Conservation (phyloP, 2,113 vertebrate species). For the Hippocampus guttulatus region DNA sequence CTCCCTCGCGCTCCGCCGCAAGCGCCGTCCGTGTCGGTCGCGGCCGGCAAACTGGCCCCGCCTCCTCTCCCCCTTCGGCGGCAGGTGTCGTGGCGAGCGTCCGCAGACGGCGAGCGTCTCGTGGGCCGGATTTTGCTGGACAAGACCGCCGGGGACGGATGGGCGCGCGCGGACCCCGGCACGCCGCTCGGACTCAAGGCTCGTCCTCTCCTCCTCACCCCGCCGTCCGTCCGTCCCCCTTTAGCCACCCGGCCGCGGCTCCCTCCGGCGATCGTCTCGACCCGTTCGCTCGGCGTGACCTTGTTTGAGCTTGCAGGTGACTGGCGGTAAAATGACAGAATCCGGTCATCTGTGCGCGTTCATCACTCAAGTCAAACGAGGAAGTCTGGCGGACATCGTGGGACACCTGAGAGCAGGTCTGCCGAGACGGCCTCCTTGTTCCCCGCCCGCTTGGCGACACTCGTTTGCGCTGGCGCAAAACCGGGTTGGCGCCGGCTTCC, state of each 20-base stretch:
- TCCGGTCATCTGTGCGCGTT: constrained; percentile 95
- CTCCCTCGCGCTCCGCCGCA: constrained; percentile 61
- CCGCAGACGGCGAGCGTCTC: constrained; percentile 92
- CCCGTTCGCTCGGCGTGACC: neutral
- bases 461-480: too few species aligned
- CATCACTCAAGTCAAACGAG: constrained; percentile 98
- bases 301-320: constrained; percentile 75
- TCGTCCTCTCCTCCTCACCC: neutral
- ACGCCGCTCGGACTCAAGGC: constrained; percentile 93
- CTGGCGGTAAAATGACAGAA: constrained; percentile 96
- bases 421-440: too few species aligned
- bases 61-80: constrained; percentile 68
- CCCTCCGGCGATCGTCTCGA: too few species aligned
- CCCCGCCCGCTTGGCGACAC: too few species aligned
- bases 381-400: constrained; percentile 95
- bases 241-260: neutral
- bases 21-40: constrained; percentile 7
- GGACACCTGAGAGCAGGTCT: constrained; percentile 94
- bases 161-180: constrained; percentile 85
- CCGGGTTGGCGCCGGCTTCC: neutral
- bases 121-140: constrained; percentile 95
- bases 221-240: neutral
- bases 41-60: neutral
- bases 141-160: constrained; percentile 91
- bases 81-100: constrained; percentile 92